phyloP scores from a whole-genome alignment of 2,797 vertebrate genomes.

The Pantherophis alleghaniensis region DNA sequence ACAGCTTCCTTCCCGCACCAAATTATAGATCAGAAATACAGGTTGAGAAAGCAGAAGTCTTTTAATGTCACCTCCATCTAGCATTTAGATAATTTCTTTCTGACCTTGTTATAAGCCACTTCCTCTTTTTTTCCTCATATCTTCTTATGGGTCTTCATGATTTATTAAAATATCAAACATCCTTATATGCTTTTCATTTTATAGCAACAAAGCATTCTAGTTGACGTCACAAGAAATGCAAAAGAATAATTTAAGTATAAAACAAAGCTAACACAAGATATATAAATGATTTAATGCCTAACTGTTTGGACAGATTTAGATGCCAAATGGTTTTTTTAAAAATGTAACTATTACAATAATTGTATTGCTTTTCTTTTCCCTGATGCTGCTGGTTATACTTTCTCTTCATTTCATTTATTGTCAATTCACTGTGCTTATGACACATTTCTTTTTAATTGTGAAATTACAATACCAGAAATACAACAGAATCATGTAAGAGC shows the following conservation, averaged over 20 bases:
- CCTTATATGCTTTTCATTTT: conserved; percentile 5
- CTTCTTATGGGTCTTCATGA: background rate
- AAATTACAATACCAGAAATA: conserved; percentile 29
- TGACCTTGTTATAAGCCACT: background rate
- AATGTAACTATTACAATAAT: conserved; percentile 2
- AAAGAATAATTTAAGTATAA: conserved; percentile 19
- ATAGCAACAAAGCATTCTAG: background rate
- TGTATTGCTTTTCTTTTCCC: conserved; percentile 24
- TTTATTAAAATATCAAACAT: conserved; percentile 23
- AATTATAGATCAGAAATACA: background rate
- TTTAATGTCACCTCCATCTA: background rate
- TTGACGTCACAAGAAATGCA: conserved; percentile 20
- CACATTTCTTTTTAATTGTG: conserved; percentile 10
- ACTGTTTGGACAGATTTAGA: conserved; percentile 18
- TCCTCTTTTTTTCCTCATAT: background rate
- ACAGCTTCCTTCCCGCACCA: background rate
- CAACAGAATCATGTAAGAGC: background rate
- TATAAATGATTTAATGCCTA: conserved; percentile 11
- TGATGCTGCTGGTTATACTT: background rate
- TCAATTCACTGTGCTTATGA: background rate
- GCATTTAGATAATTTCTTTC: background rate
- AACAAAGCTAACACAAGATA: conserved; percentile 25
- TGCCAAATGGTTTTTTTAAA: conserved; percentile 31
- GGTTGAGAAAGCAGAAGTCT: background rate
- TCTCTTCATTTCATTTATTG: conserved; percentile 5